These are phyloP conservation scores for Sebastes oblongus DNA, from an alignment of 2,797 vertebrate species.

Conservation along the genomic window DNA sequence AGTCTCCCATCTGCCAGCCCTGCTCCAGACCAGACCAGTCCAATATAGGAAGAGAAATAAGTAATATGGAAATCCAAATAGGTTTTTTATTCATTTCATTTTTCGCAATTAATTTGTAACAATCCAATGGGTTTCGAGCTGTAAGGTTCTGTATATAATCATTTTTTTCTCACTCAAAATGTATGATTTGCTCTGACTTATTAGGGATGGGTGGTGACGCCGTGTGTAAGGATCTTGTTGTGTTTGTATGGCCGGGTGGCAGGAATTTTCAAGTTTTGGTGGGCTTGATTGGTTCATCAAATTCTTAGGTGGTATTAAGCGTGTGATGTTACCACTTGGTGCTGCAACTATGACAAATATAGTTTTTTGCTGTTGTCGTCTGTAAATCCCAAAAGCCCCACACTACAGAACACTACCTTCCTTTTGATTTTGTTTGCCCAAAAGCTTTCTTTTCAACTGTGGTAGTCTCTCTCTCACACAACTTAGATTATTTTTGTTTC, in stretches of 20 bases:
- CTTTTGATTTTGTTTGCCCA: background rate
- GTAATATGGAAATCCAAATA: slow-evolving; percentile 1
- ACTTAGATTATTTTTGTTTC: background rate
- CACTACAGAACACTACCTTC: background rate
- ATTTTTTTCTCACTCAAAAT: background rate
- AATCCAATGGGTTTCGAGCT: background rate
- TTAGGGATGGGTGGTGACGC: background rate
- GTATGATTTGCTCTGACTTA: background rate
- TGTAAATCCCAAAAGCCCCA: background rate
- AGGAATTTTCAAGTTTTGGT: background rate
- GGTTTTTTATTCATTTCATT: background rate
- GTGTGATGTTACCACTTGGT: background rate
- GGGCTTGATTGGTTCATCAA: background rate
- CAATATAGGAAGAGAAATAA: background rate
- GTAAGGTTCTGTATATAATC: background rate
- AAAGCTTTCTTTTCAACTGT: background rate
- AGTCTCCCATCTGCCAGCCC: slow-evolving; percentile 64
- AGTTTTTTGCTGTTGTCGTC: background rate
- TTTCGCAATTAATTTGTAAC: background rate
- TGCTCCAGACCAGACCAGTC: slow-evolving; percentile 53
- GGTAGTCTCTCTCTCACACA: background rate
- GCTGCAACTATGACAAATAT: background rate
- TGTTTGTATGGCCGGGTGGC: background rate
- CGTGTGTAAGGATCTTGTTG: background rate
- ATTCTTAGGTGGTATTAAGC: background rate